Percentiles rank a stretch among this genome's conserved stretches.
Evolutionary conservation across 2,888 invertebrate species (phyloP).

Genomic region (Lamproptera curius): DNA sequence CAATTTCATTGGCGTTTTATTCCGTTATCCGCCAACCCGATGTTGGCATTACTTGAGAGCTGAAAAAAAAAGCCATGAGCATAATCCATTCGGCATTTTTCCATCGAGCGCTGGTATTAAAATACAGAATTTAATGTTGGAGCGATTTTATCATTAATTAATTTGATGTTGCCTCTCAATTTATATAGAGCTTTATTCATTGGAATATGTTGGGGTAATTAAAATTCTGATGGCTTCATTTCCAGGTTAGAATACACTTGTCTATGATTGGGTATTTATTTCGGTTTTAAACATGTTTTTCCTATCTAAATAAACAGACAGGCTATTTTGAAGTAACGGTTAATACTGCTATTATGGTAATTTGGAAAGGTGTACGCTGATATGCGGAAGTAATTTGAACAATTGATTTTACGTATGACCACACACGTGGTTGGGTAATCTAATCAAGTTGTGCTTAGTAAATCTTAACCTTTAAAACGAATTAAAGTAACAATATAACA

Average conservation of each 20-base stretch:
- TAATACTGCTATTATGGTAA: no score
- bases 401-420: no score
- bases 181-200: constrained; percentile 23
- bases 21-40: constrained; percentile 29
- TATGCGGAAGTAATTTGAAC: no score
- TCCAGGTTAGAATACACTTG: not conserved
- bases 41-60: constrained; percentile 29
- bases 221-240: constrained; percentile 14
- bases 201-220: constrained; percentile 10
- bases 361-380: no score
- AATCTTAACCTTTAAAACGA: no score
- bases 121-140: constrained; percentile 44
- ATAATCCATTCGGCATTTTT: constrained; percentile 45
- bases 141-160: constrained; percentile 37
- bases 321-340: no score
- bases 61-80: constrained; percentile 39
- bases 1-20: constrained; percentile 39
- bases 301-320: no score
- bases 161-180: constrained; percentile 16
- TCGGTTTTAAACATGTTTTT: no score
- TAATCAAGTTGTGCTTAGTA: no score
- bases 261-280: no score
- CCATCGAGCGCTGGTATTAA: constrained; percentile 42
- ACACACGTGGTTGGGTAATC: no score
- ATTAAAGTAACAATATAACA: no score